These are phyloP conservation scores for Phalacrocorax brasilianus DNA, from an alignment of 2,113 vertebrate genomes.

Conservation along the genomic window DNA sequence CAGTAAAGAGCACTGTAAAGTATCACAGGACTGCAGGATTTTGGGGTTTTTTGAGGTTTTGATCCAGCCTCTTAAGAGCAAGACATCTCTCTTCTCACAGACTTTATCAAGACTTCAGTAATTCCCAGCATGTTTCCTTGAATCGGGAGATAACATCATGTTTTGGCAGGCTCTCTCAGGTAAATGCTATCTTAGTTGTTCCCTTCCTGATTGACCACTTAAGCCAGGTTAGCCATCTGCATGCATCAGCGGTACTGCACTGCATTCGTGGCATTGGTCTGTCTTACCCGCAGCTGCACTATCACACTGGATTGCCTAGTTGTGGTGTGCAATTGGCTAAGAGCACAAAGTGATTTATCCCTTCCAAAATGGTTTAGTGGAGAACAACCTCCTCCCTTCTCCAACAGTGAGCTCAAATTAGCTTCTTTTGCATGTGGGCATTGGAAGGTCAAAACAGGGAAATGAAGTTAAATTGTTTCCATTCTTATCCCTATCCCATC, in stretches of 20 bases:
- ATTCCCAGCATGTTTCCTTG: neutral
- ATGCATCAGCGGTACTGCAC: neutral
- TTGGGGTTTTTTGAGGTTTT: accelerated
- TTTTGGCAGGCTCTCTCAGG: neutral
- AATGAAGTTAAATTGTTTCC: neutral
- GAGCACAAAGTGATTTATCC: neutral
- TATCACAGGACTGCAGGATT: neutral
- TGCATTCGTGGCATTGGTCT: neutral
- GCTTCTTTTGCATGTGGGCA: neutral
- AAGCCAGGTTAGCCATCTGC: neutral
- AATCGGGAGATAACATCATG: neutral
- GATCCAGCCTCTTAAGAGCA: neutral
- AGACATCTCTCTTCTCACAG: neutral
- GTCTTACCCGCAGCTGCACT: neutral
- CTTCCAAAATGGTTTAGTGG: neutral
- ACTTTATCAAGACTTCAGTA: neutral
- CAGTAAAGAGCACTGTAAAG: neutral
- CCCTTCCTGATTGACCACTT: neutral
- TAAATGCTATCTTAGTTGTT: neutral
- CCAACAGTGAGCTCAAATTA: neutral
- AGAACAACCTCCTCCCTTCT: neutral
- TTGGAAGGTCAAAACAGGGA: neutral
- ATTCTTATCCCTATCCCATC: neutral
- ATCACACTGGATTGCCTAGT: neutral
- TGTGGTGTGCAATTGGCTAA: neutral